phyloP scores from a whole-genome alignment of 2,888 invertebrate species.

The Gisinianus flammeolus region DNA sequence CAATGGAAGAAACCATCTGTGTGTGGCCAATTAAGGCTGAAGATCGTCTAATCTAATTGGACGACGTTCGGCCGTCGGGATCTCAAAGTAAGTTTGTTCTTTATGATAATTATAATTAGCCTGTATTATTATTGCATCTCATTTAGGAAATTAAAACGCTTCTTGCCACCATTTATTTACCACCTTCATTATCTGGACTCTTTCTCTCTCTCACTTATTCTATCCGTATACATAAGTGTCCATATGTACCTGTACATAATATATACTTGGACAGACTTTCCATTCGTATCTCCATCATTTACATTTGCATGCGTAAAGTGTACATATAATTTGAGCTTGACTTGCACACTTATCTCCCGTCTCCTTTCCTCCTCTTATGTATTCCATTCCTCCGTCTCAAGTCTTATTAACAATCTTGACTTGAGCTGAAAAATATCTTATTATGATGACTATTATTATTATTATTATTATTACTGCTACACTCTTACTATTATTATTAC shows the following conservation, averaged over 20 bases:
- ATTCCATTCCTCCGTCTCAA: neutral
- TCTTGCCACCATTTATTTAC: constrained; percentile 35
- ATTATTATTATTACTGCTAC: neutral
- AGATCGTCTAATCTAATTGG: constrained; percentile 42
- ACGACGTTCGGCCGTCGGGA: constrained; percentile 24
- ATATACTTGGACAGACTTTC: neutral
- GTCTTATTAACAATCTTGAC: neutral
- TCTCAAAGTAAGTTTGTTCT: constrained; percentile 37
- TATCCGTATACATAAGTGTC: neutral
- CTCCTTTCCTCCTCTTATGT: neutral
- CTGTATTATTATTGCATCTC: constrained; percentile 43
- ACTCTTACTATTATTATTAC: too few relatives aligned
- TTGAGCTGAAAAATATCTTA: neutral
- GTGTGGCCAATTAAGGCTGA: constrained; percentile 45
- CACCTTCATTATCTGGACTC: constrained; percentile 32
- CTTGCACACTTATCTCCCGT: neutral
- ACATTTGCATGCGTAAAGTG: neutral
- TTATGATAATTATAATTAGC: constrained; percentile 45
- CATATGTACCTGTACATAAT: neutral
- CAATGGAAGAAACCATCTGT: constrained; percentile 27
- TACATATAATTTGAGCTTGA: neutral
- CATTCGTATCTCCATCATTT: neutral
- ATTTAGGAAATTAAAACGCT: constrained; percentile 45
- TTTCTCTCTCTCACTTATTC: constrained; percentile 1
- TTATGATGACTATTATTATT: neutral